A percentile compares a stretch with the other conserved stretches of the same genome.
phyloP scores from a whole-genome alignment of 1,140 invertebrate genomes.

The Marisa cornuarietis region DNA sequence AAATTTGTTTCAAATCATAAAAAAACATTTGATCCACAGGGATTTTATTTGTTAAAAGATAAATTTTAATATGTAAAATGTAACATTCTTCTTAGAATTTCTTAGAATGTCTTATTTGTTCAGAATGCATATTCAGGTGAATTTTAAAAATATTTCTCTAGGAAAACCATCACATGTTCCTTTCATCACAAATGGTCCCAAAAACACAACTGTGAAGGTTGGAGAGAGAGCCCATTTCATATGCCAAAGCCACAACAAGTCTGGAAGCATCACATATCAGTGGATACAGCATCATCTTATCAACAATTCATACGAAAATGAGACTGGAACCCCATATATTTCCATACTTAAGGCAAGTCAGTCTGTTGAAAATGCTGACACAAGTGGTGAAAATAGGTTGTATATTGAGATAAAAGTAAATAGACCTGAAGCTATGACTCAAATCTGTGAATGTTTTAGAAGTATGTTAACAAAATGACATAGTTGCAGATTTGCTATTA shows the following conservation, averaged over 20 bases:
- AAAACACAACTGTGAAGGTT: slow-evolving; percentile 16
- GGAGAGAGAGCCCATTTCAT: slow-evolving; percentile 1
- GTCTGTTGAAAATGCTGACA: not conserved
- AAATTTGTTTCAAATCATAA: too few relatives aligned
- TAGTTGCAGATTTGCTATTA: too few relatives aligned
- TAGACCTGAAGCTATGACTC: too few relatives aligned
- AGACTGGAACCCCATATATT: slow-evolving; percentile 16
- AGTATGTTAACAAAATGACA: too few relatives aligned
- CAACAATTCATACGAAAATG: slow-evolving; percentile 21
- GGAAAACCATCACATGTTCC: slow-evolving; percentile 8
- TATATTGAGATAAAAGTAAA: not conserved
- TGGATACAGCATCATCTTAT: slow-evolving; percentile 25
- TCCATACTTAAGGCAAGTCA: slow-evolving; percentile 22
- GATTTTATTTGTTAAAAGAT: too few relatives aligned
- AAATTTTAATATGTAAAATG: too few relatives aligned
- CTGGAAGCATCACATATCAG: not conserved
- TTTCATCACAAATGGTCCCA: slow-evolving; percentile 7
- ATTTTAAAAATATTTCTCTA: not conserved
- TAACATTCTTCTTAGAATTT: too few relatives aligned
- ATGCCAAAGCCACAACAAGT: not conserved
- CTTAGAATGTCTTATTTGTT: too few relatives aligned
- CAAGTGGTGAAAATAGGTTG: too few relatives aligned
- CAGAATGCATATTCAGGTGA: not conserved
- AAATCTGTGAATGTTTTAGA: too few relatives aligned
- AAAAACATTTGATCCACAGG: too few relatives aligned